Evolutionary conservation across 1,140 invertebrate genomes (phyloP).

Genomic region (Triops longicaudatus): DNA sequence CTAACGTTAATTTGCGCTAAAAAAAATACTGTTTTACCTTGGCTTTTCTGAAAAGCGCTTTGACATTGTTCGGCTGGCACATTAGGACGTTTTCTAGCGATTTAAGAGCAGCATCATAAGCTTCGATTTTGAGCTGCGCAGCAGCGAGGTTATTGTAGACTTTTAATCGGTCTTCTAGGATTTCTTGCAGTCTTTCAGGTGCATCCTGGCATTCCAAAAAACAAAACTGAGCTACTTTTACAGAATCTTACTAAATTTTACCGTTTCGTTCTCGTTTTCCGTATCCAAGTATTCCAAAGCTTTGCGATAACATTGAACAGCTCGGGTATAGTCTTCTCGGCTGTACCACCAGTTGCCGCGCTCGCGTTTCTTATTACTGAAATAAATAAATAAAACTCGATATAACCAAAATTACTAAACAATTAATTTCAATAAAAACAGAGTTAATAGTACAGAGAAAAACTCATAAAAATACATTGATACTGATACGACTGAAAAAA

Average conservation of each 20-base stretch:
- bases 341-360: conserved; percentile 82
- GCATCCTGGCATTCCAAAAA: conserved; percentile 31
- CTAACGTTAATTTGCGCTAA: conserved; percentile 31
- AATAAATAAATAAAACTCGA: conserved; percentile 31
- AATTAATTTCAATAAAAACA: neutral
- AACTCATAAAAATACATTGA: too few relatives aligned
- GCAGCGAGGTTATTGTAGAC: conserved; percentile 84
- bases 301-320: conserved; percentile 73
- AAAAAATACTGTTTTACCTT: conserved; percentile 42
- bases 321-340: conserved; percentile 61
- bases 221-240: neutral
- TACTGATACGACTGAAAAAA: too few relatives aligned
- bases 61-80: conserved; percentile 76
- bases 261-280: conserved; percentile 38
- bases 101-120: conserved; percentile 67
- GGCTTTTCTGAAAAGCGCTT: conserved; percentile 80
- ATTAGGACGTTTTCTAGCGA: conserved; percentile 69
- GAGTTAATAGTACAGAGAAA: too few relatives aligned
- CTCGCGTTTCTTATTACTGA: conserved; percentile 65
- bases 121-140: conserved; percentile 74
- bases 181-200: conserved; percentile 36
- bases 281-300: conserved; percentile 69
- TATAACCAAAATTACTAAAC: neutral
- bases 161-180: conserved; percentile 68
- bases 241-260: conserved; percentile 13